Evolutionary conservation across 1,140 invertebrate species (phyloP), one percentile per base, ranked within the genome.

Genomic region (Lanistes nyassanus): DNA sequence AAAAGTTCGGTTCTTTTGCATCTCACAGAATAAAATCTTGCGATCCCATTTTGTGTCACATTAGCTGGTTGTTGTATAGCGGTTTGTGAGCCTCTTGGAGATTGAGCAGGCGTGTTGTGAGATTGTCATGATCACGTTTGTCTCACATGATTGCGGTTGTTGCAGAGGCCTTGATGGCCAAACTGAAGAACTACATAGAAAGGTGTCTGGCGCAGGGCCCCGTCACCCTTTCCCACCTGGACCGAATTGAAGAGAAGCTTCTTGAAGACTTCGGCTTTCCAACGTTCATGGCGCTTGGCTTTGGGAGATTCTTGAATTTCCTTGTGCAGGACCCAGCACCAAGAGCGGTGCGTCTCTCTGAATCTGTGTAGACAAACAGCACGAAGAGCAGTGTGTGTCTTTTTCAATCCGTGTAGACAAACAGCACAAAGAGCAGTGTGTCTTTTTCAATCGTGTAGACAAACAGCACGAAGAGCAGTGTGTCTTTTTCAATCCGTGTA

Each of bases 281-380:
- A 1, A 70, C 74, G 5, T 88, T 88, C 74, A 26, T 37, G 58
- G 77, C 66, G 7, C 83, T 88, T 79, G 85, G 85, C 11, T 80
- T 80, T 78, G 85, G 85, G 26, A 74, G 81, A 56, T 88, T 88
- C 77, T 74, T 87, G 23, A 76, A 84, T 26, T 87, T 88, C 73
- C 39, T 87, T 4, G 62, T 81, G 13, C 55, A 76, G 19, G 83
- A 87, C 55, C 31, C 60, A 42, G 65, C 67, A 58, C 76, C 83
- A 21, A 87, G 84, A 80, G 74, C 81, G 64, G 87, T 88, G 75
- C 69, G 74, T 62, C 6, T 42, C 13, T 42, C 6, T 42, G 19
- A 47, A 16, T 16, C 9, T 47, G 19, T 16, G 19, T 47, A 47
- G 5, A 16, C 42, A n/a, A n/a, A n/a, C n/a, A n/a, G n/a, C 19